A percentile compares a stretch with the other conserved stretches of the same genome.
These are phyloP conservation scores for Sebastes fasciatus DNA, from an alignment of 2,113 vertebrate species.

Conservation along the genomic window DNA sequence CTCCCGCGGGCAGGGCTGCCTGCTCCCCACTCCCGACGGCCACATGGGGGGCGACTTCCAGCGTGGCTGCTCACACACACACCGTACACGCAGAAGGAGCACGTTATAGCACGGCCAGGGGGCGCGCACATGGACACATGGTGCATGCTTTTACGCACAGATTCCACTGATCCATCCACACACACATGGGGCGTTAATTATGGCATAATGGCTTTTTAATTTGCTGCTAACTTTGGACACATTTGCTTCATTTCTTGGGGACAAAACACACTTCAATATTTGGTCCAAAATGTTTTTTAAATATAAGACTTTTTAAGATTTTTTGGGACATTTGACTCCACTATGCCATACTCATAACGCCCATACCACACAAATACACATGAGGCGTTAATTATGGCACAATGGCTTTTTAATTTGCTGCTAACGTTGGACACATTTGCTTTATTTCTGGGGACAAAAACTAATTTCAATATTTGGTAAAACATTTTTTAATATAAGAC, in stretches of 20 bases:
- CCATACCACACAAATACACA: conserved; percentile 14
- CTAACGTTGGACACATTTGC: conserved; percentile 31
- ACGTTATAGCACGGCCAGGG: conserved; percentile 40
- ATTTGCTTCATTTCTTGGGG: neutral
- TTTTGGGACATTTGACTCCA: no score
- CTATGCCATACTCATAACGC: no score
- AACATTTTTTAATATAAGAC: no score
- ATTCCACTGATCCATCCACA: conserved; percentile 21
- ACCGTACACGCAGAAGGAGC: conserved; percentile 31
- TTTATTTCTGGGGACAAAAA: neutral
- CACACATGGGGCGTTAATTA: conserved; percentile 29
- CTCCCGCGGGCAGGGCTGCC: conserved; percentile 90
- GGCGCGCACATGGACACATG: conserved; percentile 35
- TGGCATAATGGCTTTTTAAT: conserved; percentile 27
- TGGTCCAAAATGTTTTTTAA: neutral
- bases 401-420: conserved; percentile 2
- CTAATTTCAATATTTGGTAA: neutral
- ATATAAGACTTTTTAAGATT: no score
- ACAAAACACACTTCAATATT: neutral
- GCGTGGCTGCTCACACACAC: conserved; percentile 71
- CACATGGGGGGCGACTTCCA: conserved; percentile 90
- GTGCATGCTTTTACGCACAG: neutral
- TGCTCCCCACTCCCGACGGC: conserved; percentile 90
- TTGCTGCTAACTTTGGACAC: conserved; percentile 25
- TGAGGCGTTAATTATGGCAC: conserved; percentile 39